Evolutionary conservation across 2,113 vertebrate genomes (phyloP).

Genomic region (Tricholaema leucomelas): DNA sequence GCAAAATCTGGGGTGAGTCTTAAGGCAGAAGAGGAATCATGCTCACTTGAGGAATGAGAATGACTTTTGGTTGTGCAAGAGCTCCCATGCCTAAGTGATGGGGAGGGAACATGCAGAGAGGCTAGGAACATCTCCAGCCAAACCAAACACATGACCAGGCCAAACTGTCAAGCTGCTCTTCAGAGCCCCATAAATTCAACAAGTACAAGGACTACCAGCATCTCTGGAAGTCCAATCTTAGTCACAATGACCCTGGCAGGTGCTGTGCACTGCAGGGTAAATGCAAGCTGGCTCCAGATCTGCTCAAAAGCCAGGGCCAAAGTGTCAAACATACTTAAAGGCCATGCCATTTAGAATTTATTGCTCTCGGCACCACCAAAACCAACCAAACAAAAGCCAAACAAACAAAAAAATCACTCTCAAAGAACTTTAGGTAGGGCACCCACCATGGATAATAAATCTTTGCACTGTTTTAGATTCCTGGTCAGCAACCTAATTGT

Average conservation of each 20-base stretch:
- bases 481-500: accelerated
- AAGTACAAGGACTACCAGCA: accelerated
- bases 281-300: neutral
- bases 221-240: neutral
- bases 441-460: accelerated
- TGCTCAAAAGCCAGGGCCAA: neutral
- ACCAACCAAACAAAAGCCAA: neutral
- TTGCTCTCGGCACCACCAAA: neutral
- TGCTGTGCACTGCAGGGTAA: neutral
- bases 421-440: neutral
- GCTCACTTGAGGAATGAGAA: neutral
- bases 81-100: neutral
- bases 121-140: neutral
- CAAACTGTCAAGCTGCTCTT: neutral
- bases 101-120: neutral
- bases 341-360: neutral
- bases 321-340: neutral
- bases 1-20: neutral
- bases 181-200: neutral
- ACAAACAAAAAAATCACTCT: too few relatives aligned
- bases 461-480: neutral
- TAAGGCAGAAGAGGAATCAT: neutral
- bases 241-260: neutral
- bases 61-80: neutral
- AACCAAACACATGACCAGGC: neutral